Percentiles rank a stretch among this genome's conserved stretches.
Evolutionary conservation across 53 echinoderm and acorn worm genomes (phyloP).

Genomic region (Temnopleurus reevesii): DNA sequence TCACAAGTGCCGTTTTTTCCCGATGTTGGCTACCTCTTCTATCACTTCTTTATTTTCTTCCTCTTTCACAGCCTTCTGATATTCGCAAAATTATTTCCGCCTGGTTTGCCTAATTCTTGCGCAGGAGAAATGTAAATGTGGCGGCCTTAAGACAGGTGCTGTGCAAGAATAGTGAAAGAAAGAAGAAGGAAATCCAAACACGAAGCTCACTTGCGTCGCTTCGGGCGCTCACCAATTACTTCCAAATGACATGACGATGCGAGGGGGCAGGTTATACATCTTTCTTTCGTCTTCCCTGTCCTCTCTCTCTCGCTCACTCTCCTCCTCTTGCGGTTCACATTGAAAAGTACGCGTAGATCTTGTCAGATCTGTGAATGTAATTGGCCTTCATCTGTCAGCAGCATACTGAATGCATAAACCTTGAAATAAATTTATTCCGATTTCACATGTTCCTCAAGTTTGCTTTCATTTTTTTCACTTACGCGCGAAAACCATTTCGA

Average conservation of each 20-base stretch:
- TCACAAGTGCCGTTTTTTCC: background rate
- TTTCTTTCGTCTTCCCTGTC: background rate
- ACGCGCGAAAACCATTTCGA: background rate
- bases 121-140: conserved; percentile 53
- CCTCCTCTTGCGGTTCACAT: background rate
- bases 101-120: background rate
- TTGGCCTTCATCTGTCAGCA: conserved; percentile 29
- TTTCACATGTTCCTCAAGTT: conserved; percentile 2
- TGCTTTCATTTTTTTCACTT: background rate
- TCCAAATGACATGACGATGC: conserved; percentile 40
- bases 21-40: background rate
- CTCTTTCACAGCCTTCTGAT: conserved; percentile 5
- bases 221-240: conserved; percentile 29
- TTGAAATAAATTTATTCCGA: conserved; percentile 30
- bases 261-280: background rate
- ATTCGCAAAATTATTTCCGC: conserved; percentile 38
- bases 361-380: conserved; percentile 36
- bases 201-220: conserved; percentile 41
- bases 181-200: conserved; percentile 25
- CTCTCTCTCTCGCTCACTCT: background rate
- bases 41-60: background rate
- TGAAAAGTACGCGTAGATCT: background rate
- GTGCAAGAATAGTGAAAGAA: conserved; percentile 9
- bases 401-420: background rate
- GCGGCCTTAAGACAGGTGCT: conserved; percentile 39